Percentiles rank a stretch among this genome's conserved stretches.
phyloP scores from a whole-genome alignment of 2,113 vertebrate species.

The Phaethon lepturus region DNA sequence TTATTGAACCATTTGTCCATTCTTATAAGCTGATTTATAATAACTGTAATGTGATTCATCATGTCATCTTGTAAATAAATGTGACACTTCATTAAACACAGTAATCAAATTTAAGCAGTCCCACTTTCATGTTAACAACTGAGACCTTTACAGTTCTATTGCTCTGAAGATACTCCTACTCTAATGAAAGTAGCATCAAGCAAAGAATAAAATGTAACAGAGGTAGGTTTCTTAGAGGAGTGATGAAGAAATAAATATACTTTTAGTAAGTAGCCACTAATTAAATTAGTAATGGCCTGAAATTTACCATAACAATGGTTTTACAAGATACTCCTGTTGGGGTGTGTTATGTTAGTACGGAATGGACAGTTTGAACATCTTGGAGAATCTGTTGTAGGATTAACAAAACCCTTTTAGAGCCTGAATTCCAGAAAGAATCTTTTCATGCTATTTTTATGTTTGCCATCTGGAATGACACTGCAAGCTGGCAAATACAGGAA shows the following conservation, averaged over 20 bases:
- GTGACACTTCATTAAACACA: constrained; percentile 83
- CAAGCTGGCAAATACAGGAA: constrained; percentile 65
- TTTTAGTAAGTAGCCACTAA: neutral
- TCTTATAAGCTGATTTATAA: constrained; percentile 76
- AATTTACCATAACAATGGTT: constrained; percentile 26
- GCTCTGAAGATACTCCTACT: constrained; percentile 63
- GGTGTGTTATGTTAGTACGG: neutral
- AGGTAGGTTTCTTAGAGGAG: neutral
- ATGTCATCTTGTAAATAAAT: constrained; percentile 80
- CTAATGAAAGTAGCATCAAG: constrained; percentile 6
- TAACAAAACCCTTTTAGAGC: constrained; percentile 35
- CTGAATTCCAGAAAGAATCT: constrained; percentile 54
- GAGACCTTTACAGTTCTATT: constrained; percentile 57
- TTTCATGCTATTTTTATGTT: constrained; percentile 69
- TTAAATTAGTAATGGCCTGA: constrained; percentile 22
- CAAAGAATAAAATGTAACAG: constrained; percentile 22
- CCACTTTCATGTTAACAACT: constrained; percentile 72
- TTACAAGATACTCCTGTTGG: neutral
- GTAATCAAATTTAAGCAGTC: constrained; percentile 79
- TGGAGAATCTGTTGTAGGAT: constrained; percentile 21
- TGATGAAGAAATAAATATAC: constrained; percentile 26
- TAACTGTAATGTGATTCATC: constrained; percentile 74
- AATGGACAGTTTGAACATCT: neutral
- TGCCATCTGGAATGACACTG: constrained; percentile 76
- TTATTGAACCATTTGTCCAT: constrained; percentile 74